Evolutionary conservation across 2,888 invertebrate genomes (phyloP).

Genomic region (Trypoxylon attenuatum): DNA sequence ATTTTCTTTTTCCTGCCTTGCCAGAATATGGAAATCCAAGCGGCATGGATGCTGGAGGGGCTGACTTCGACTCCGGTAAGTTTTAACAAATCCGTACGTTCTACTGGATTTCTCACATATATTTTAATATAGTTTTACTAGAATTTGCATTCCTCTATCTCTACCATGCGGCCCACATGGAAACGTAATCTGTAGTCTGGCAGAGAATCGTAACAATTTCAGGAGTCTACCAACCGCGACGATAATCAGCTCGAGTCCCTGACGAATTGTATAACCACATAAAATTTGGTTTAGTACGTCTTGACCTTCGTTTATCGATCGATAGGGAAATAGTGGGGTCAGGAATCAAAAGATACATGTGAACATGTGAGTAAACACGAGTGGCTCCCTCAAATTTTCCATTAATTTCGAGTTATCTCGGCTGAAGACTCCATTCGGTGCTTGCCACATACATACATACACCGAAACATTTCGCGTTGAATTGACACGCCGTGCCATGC

Average conservation of each 20-base stretch:
- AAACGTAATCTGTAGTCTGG: no score
- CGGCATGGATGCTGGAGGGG: constrained; percentile 86
- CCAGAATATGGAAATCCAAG: constrained; percentile 85
- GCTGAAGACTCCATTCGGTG: background rate
- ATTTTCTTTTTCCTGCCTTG: constrained; percentile 63
- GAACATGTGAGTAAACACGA: constrained; percentile 11
- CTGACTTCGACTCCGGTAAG: constrained; percentile 89
- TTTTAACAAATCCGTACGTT: constrained; percentile 24
- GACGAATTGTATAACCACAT: constrained; percentile 16
- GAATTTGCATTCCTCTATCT: background rate
- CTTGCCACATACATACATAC: no score
- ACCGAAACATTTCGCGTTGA: no score
- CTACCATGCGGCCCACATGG: no score
- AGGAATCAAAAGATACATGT: constrained; percentile 18
- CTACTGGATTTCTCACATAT: background rate
- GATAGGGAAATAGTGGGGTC: constrained; percentile 22
- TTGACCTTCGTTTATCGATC: constrained; percentile 26
- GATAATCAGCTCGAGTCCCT: constrained; percentile 9
- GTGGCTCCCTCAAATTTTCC: background rate
- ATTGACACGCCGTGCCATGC: no score
- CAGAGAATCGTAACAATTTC: no score
- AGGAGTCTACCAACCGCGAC: no score
- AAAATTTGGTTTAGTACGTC: constrained; percentile 14
- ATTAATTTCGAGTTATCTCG: background rate
- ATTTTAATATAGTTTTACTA: background rate